Percentiles rank a stretch among this genome's conserved stretches.
Conservation (phyloP, 2,888 invertebrate species). For the Hirtodrosophila trivittata region DNA sequence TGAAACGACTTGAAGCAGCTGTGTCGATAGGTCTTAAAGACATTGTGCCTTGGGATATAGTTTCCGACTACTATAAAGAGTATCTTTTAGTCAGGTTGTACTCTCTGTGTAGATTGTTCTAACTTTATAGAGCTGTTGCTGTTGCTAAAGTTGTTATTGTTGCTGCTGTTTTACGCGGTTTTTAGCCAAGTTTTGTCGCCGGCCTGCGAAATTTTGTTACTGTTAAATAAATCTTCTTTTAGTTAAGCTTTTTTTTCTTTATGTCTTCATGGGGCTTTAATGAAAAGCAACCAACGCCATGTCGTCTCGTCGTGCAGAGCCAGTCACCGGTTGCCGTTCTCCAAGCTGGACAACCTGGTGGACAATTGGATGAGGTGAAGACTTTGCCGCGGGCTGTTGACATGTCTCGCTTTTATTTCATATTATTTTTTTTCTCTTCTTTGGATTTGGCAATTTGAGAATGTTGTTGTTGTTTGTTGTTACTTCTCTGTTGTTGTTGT, state of each 20-base stretch:
- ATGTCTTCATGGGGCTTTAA: slow-evolving; percentile 63
- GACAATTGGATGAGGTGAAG: slow-evolving; percentile 9
- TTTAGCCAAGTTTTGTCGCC: slow-evolving; percentile 49
- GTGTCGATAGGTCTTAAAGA: too few relatives aligned
- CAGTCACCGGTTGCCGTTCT: slow-evolving; percentile 21
- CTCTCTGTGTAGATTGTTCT: neutral
- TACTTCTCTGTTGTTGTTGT: slow-evolving; percentile 22
- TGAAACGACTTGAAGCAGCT: too few relatives aligned
- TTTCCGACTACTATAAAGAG: too few relatives aligned
- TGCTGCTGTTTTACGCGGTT: slow-evolving; percentile 6
- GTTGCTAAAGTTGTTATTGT: slow-evolving; percentile 12
- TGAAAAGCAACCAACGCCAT: slow-evolving; percentile 40
- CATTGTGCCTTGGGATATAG: too few relatives aligned
- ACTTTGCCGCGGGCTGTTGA: slow-evolving; percentile 54
- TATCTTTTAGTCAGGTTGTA: too few relatives aligned
- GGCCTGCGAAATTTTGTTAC: slow-evolving; percentile 56
- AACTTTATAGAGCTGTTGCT: slow-evolving; percentile 3
- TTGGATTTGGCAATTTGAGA: slow-evolving; percentile 58
- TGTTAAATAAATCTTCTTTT: slow-evolving; percentile 64
- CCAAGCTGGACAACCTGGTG: slow-evolving; percentile 21
- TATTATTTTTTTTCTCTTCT: slow-evolving; percentile 11
- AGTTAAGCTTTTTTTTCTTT: slow-evolving; percentile 43
- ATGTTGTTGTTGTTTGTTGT: slow-evolving; percentile 22
- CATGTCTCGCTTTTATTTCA: slow-evolving; percentile 23
- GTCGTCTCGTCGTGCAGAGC: slow-evolving; percentile 22